phyloP scores from a whole-genome alignment of 1,140 invertebrate genomes.

The Pemphigus obesinymphae region DNA sequence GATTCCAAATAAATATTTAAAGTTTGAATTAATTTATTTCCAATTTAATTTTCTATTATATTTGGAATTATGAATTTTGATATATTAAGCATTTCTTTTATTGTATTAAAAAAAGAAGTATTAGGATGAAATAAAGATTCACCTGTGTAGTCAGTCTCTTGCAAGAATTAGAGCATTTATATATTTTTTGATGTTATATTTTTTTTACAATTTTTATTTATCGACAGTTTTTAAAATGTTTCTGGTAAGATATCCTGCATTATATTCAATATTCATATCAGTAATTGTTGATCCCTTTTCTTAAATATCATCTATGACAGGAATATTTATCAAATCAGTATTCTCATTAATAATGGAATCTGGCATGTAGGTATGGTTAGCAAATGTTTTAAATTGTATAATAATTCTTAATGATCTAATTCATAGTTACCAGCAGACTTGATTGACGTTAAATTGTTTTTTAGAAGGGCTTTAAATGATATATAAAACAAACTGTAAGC shows the following conservation, averaged over 20 bases:
- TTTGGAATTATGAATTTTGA: not conserved
- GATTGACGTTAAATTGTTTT: not conserved
- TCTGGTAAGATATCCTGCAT: not conserved
- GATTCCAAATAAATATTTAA: not conserved
- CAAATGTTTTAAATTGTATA: not conserved
- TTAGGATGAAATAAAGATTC: not conserved
- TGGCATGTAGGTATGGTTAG: not conserved
- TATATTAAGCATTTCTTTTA: not conserved
- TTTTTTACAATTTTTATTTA: not conserved
- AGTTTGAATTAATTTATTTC: not conserved
- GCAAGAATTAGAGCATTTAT: not conserved
- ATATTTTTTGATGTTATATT: not conserved
- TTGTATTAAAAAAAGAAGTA: not conserved
- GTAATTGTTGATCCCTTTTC: not conserved
- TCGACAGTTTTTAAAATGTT: not conserved
- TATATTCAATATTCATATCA: not conserved
- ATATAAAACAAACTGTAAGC: not conserved
- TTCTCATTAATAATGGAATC: not conserved
- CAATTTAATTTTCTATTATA: not conserved
- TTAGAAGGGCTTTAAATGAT: not conserved
- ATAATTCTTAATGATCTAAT: not conserved
- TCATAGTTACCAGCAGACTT: not conserved
- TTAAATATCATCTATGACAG: not conserved
- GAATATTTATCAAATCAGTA: not conserved
- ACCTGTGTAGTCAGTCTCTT: not conserved